Evolutionary conservation across 2,797 vertebrate genomes (phyloP), one percentile per base, ranked within the genome.

Genomic region (Chlorospingus semifuscus): DNA sequence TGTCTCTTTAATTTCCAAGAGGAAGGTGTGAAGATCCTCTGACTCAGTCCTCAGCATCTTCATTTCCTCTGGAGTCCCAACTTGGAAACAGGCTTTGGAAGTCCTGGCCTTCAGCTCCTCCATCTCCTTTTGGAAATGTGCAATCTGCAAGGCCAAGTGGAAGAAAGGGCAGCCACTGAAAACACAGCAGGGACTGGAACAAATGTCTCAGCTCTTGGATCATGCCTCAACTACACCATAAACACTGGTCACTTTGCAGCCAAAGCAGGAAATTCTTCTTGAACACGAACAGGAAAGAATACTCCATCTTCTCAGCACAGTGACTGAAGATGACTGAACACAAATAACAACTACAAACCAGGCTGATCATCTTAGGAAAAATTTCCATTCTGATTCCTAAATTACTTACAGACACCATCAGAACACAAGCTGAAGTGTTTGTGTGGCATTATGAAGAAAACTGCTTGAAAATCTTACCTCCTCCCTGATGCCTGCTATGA

Each of bases 91-190:
- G 9, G 98, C 98, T 93, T 97, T 98, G 32, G 98, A 92, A 3
- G 98, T 98, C 26, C 98, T 96, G 8, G 97, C 95, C 95, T 99
- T 99, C 42, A 99, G 96, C n/a, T 99, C 99, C 46, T 99, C 99
- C 85, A 99, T 92, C 96, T 99, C 99, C 96, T 99, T 99, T 93
- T 99, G 99, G 85, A 99, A 99, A 95, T 99, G 99, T 14, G 98
- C 98, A 17, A 99, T 99, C 99, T 99, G 94, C 34, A 66, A 70
- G 87, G 78, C 18, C 16, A 83, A 61, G 49, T 0, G 0, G 39
- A 65, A 71, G 16, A 64, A 53, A 56, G 20, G 30, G 39, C 29
- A 89, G 49, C 23, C 71, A 53, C 17, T 32, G 17, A 79, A 69
- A 64, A 89, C 77, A 68, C 0, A 47, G 50, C 30, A 39, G 4